Percentiles rank a stretch among this genome's conserved stretches.
Evolutionary conservation across 2,888 invertebrate genomes (phyloP).

Genomic region (Oscheius sp.): DNA sequence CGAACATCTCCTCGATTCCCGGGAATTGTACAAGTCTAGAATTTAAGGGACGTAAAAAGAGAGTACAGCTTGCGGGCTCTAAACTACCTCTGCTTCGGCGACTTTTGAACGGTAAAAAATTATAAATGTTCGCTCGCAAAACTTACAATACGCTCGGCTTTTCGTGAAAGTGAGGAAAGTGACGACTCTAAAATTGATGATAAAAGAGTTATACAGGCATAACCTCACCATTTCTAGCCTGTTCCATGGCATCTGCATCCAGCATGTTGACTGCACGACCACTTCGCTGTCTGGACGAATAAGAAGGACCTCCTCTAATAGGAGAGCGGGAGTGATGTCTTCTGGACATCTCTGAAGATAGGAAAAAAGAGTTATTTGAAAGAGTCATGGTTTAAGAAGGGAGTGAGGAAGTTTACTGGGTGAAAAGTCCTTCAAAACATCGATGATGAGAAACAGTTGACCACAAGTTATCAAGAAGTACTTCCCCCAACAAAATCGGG

Average conservation of each 20-base stretch:
- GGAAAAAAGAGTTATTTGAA: not conserved
- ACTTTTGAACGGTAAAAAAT: not conserved
- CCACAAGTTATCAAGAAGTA: too few relatives aligned
- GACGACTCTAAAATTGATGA: not conserved
- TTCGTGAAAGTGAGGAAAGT: not conserved
- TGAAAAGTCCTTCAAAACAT: too few relatives aligned
- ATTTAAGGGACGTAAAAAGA: constrained; percentile 11
- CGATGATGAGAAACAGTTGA: too few relatives aligned
- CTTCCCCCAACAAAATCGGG: too few relatives aligned
- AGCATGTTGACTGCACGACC: constrained; percentile 36
- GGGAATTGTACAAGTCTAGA: constrained; percentile 36
- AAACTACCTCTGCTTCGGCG: not conserved
- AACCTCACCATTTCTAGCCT: constrained; percentile 15
- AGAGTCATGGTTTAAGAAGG: too few relatives aligned
- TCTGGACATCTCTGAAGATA: not conserved
- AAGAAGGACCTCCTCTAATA: not conserved
- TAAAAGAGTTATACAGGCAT: not conserved
- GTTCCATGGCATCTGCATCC: constrained; percentile 18
- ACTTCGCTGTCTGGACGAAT: not conserved
- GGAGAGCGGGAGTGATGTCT: constrained; percentile 25
- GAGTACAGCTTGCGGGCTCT: too few relatives aligned
- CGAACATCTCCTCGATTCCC: constrained; percentile 16
- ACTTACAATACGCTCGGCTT: constrained; percentile 29
- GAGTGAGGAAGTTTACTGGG: too few relatives aligned
- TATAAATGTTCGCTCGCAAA: not conserved